Base-by-base conservation (phyloP, 2,113 vertebrate genomes). In the Oophaga pumilio region DNA sequence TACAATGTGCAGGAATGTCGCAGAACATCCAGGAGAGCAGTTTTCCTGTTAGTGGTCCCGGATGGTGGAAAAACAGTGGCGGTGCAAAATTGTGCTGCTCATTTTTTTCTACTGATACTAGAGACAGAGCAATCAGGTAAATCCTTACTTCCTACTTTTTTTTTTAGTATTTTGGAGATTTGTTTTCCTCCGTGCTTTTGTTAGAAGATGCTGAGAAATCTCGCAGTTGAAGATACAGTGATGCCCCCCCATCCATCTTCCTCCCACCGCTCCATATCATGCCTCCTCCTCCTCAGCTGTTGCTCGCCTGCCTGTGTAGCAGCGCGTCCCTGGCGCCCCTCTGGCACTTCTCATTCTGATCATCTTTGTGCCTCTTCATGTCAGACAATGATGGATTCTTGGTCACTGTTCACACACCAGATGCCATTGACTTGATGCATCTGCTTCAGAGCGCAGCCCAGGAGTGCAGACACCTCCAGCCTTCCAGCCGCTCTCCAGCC, bases 271-370 rank as follows among this genome's bases (percentile, higher is more conserved):
- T 78, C 73, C 59, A 28, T 56, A 18, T 66, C 74, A 26, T 50
- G 17, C 74, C 60, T 78, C 85, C 74, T 64, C 84, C 85, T 78
- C 84, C 84, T 85, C 84, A 85, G 28, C 85, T 86, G 74, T 68
- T 86, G 43, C 33, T 22, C 24, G 53, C 9, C 71, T 76, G 66
- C 68, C 57, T 85, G 53, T 60, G 73, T 76, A 62, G 77, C 73
- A 18, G n/a, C 8, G 57, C 53, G 60, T 86, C 74, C 74, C 85
- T 26, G 73, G 85, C 85, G 57, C 60, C 74, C 85, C 85, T 87
- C 59, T 81, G 85, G 85, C 77, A 66, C 85, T 57, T 59, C 79
- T 87, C 85, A 87, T 79, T 56, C 50, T 79, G 76, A 86, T 71
- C 50, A 18, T 87, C 53, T 56, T 18, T 18, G 50, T 59, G 76